Evolutionary conservation across 2,113 vertebrate genomes (phyloP), one percentile per base, ranked within the genome.

Genomic region (Mus pahari): DNA sequence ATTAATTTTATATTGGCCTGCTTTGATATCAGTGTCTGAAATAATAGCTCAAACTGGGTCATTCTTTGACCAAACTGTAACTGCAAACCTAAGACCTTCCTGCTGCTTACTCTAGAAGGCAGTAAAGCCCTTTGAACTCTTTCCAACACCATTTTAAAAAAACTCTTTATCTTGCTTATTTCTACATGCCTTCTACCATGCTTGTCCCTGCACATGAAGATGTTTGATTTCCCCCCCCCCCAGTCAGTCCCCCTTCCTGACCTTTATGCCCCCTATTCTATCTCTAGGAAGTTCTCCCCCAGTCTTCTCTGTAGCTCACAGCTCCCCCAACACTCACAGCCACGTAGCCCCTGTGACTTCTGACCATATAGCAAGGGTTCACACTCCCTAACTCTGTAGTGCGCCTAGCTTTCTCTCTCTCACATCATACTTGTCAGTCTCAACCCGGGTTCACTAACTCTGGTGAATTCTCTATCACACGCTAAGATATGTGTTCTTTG

Each of bases 331-430:
- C 12, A 31, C 60, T 39, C 58, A 87, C 62, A 93, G 28, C 19
- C 22, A 24, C 0, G 1, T 7, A 36, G 74, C 10, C 6, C 68
- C 70, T 7, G 28, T 13, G 48, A 62, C 31, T 3, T 42, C 60
- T 4, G 45, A 74, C 48, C 77, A n/a, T 33, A 39, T 20, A 36
- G 50, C 14, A 91, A 81, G 42, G 19, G 20, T 36, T 73, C 13
- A 20, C 26, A 50, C 22, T n/a, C 24, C 20, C 55, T 4, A 0
- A 73, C 10, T 48, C 28, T 42, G 42, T 5, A 11, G 0, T 64
- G 42, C 13, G 36, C 7, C 33, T 28, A 62, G 70, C 17, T 26
- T 70, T 31, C 53, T 2, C 14, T 22, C 17, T 58, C 73, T 33
- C 36, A 42, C 36, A 53, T 0, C 58, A 50, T 75, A 64, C 33